A percentile compares a stretch with the other conserved stretches of the same genome.
Evolutionary conservation across 1,140 invertebrate genomes (phyloP).

Genomic region (Drosophila nannoptera): DNA sequence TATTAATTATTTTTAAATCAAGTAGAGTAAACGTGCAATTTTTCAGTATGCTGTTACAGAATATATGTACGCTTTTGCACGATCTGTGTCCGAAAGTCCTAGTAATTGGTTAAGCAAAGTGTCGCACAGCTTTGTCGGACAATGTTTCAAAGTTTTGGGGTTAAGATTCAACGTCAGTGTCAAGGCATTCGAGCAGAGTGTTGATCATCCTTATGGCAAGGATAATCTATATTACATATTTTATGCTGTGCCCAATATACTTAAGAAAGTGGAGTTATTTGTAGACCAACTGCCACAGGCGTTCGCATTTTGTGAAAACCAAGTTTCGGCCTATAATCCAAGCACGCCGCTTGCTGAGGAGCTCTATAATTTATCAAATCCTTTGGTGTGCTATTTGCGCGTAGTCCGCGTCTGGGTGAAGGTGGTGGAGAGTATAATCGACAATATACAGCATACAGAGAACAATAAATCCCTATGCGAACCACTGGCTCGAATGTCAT

Average conservation of each 20-base stretch:
- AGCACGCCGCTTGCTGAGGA: background rate
- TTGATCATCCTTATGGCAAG: slow-evolving; percentile 40
- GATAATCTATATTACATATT: slow-evolving; percentile 53
- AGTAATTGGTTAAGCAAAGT: slow-evolving; percentile 35
- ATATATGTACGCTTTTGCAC: slow-evolving; percentile 34
- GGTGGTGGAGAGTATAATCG: too few relatives aligned
- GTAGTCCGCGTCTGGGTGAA: slow-evolving; percentile 42
- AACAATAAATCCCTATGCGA: slow-evolving; percentile 42
- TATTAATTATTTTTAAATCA: background rate
- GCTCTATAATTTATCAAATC: slow-evolving; percentile 37
- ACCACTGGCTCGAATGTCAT: slow-evolving; percentile 53
- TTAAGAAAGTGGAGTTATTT: slow-evolving; percentile 40
- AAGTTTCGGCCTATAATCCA: slow-evolving; percentile 1
- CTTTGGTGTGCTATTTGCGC: slow-evolving; percentile 42
- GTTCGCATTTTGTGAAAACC: slow-evolving; percentile 3
- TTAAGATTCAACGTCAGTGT: slow-evolving; percentile 42
- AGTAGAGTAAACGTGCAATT: background rate
- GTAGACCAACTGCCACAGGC: slow-evolving; percentile 20
- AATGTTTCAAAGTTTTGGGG: slow-evolving; percentile 49
- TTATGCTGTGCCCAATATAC: slow-evolving; percentile 13
- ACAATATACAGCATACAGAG: too few relatives aligned
- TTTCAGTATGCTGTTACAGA: slow-evolving; percentile 21
- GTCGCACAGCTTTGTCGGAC: slow-evolving; percentile 52
- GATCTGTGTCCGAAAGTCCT: slow-evolving; percentile 27
- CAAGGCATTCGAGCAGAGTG: slow-evolving; percentile 19